Percentiles rank a stretch among this genome's conserved stretches.
These are phyloP conservation scores for Villa cingulata DNA, from an alignment of 2,888 invertebrate species.

Conservation along the genomic window DNA sequence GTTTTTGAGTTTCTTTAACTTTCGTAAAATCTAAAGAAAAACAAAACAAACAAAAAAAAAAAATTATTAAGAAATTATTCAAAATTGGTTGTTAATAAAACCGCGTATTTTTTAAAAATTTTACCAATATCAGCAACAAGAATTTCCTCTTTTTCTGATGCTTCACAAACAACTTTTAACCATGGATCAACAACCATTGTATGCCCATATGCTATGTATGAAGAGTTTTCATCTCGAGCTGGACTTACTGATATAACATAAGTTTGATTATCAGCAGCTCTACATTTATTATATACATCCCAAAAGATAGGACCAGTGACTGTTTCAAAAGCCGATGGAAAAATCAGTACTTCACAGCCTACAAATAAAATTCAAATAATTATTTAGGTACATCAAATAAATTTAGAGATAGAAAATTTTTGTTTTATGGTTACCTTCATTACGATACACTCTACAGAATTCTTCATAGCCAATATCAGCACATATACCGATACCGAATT, in stretches of 20 bases:
- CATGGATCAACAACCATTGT: slow-evolving; percentile 72
- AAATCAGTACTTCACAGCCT: slow-evolving; percentile 77
- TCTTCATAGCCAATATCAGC: slow-evolving; percentile 90
- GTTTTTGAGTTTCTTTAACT: slow-evolving; percentile 62
- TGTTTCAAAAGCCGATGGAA: slow-evolving; percentile 94
- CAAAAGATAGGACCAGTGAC: slow-evolving; percentile 91
- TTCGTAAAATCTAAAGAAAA: slow-evolving; percentile 48
- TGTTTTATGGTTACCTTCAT: slow-evolving; percentile 40
- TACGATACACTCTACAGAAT: slow-evolving; percentile 61
- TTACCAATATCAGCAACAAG: slow-evolving; percentile 64
- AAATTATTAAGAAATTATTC: too few relatives aligned
- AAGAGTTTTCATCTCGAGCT: slow-evolving; percentile 55
- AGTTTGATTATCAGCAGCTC: slow-evolving; percentile 81
- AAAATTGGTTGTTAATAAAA: neutral
- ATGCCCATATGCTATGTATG: slow-evolving; percentile 85
- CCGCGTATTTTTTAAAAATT: neutral
- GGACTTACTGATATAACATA: slow-evolving; percentile 77
- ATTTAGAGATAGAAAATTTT: neutral
- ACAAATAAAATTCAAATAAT: neutral
- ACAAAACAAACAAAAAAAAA: slow-evolving; percentile 18
- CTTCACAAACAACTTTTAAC: slow-evolving; percentile 50
- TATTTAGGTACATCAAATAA: too few relatives aligned
- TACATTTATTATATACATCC: slow-evolving; percentile 65
- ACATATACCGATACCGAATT: slow-evolving; percentile 85
- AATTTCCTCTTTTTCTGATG: slow-evolving; percentile 57